phyloP scores from a whole-genome alignment of 2,888 invertebrate genomes.

The Alcis repandata region DNA sequence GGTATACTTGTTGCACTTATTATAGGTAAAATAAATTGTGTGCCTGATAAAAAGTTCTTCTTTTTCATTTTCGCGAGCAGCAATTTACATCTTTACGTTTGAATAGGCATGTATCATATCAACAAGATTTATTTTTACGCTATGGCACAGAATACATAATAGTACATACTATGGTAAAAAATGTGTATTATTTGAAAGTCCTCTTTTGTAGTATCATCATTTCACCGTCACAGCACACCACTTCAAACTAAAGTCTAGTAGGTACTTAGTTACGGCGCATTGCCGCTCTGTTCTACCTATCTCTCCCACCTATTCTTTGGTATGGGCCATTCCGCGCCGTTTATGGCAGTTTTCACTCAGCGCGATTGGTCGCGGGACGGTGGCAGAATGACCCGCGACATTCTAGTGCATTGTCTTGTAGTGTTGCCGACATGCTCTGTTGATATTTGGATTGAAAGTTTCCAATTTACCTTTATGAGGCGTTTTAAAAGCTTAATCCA shows the following conservation, averaged over 20 bases:
- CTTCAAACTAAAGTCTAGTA: constrained; percentile 35
- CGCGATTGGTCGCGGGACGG: constrained; percentile 74
- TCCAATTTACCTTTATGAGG: constrained; percentile 42
- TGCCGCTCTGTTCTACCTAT: constrained; percentile 52
- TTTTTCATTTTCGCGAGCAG: too few species aligned
- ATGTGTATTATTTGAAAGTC: background rate
- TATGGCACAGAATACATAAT: too few species aligned
- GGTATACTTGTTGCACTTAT: too few species aligned
- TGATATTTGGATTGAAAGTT: constrained; percentile 51
- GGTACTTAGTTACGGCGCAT: constrained; percentile 44
- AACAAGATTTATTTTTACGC: too few species aligned
- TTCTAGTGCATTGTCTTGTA: constrained; percentile 78
- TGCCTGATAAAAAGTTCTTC: too few species aligned
- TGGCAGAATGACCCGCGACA: constrained; percentile 65
- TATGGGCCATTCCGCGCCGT: constrained; percentile 63
- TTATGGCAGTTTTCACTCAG: constrained; percentile 85
- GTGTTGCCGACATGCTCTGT: constrained; percentile 48
- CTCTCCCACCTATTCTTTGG: constrained; percentile 53
- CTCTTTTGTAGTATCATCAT: constrained; percentile 1
- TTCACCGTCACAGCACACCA: constrained; percentile 2
- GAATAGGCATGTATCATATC: too few species aligned
- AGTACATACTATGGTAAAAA: background rate
- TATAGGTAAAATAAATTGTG: too few species aligned
- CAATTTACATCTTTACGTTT: too few species aligned
- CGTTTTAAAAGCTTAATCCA: background rate